Base-by-base conservation (phyloP, 2,888 invertebrate species). In the Argyresthia goedartella region DNA sequence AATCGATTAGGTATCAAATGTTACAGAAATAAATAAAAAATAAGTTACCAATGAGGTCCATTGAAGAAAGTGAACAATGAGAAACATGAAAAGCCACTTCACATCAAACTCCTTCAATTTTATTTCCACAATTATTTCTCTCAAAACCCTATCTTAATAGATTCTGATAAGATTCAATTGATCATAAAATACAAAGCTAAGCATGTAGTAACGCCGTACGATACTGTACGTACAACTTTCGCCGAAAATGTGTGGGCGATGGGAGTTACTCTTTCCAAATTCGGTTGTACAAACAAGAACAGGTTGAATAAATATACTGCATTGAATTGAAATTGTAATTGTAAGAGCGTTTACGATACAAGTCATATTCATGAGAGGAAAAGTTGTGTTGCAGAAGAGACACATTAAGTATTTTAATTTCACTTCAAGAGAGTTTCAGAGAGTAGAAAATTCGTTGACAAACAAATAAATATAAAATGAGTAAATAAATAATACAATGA, bases 231-330 rank as follows among this genome's bases (percentile, higher is more conserved):
- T 56, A 57, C 63, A 55, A 67, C 67, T 70, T 72, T 72, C 69
- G 65, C 65, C 59, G 54, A 52, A 51, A 50, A 45, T 51, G 67
- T 63, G 74, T 76, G 67, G 73, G 74, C 46, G 73, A 60, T 68
- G 65, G 70, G 73, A 66, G 69, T 67, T 63, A 67, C 72, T 62
- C 53, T 59, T 61, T 59, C 66, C 67, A 59, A 73, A 76, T 73
- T 76, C 71, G 73, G 67, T 69, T 71, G 67, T 63, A 71, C 69
- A 73, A 71, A 74, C 72, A 76, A 60, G 71, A 75, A 75, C 82
- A 81, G 79, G 79, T 84, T 78, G 76, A 69, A 69, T 69, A 71
- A 67, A 73, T 67, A 70, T 9, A 9, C 36, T 25, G 47, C 42
- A 51, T 54, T 50, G 50, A 50, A 54, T 47, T 42, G 35, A 48